Evolutionary conservation across 2,888 invertebrate species (phyloP).

Genomic region (Hydriomena furcata): DNA sequence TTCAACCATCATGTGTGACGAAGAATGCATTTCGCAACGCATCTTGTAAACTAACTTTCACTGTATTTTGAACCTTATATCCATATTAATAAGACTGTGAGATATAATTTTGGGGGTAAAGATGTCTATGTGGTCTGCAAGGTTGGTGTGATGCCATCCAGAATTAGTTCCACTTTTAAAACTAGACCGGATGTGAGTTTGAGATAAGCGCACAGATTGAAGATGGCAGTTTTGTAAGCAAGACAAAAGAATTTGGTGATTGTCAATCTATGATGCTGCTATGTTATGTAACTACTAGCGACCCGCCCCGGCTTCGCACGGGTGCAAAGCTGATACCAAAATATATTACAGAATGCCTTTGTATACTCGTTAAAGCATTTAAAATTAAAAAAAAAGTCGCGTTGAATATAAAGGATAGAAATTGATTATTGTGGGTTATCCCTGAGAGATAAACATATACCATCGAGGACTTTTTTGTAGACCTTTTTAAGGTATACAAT

Average conservation of each 20-base stretch:
- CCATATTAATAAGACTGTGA: not conserved
- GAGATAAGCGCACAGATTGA: slow-evolving; percentile 25
- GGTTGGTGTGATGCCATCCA: slow-evolving; percentile 41
- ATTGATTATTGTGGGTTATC: too few relatives aligned
- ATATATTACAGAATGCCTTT: too few relatives aligned
- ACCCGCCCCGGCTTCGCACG: too few relatives aligned
- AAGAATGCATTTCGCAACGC: slow-evolving; percentile 51
- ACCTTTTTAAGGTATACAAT: too few relatives aligned
- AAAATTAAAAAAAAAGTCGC: too few relatives aligned
- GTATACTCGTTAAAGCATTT: too few relatives aligned
- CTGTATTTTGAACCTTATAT: slow-evolving; percentile 16
- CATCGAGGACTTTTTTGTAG: too few relatives aligned
- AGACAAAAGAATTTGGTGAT: slow-evolving; percentile 18
- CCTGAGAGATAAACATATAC: too few relatives aligned
- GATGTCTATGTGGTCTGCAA: slow-evolving; percentile 25
- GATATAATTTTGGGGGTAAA: not conserved
- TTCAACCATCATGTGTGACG: slow-evolving; percentile 53
- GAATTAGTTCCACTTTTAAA: slow-evolving; percentile 66
- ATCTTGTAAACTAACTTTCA: not conserved
- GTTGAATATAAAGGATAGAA: too few relatives aligned
- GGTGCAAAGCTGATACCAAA: too few relatives aligned
- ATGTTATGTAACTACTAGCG: too few relatives aligned
- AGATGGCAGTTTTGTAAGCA: slow-evolving; percentile 36
- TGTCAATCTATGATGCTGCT: not conserved
- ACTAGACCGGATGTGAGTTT: slow-evolving; percentile 58